These are phyloP conservation scores for Loriculus beryllinus DNA, from an alignment of 2,797 vertebrate species.

Conservation along the genomic window DNA sequence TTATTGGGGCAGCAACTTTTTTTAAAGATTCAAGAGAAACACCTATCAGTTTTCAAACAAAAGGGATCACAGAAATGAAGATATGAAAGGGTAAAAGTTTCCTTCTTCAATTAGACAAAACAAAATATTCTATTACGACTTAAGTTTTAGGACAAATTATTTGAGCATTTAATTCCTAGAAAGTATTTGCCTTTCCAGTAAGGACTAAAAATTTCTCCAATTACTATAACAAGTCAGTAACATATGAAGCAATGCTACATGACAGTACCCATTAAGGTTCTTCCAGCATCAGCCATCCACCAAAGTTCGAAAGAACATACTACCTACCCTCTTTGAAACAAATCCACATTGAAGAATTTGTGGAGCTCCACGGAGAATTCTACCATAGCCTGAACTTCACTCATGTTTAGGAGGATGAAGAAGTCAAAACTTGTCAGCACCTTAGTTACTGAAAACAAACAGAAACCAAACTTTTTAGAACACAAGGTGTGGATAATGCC, in stretches of 20 bases:
- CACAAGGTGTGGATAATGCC: background rate
- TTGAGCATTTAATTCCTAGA: background rate
- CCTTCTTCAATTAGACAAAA: background rate
- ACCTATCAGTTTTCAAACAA: background rate
- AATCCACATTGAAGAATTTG: conserved; percentile 99
- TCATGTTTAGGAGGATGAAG: conserved; percentile 88
- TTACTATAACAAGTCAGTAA: background rate
- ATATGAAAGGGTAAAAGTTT: background rate
- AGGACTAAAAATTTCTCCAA: background rate
- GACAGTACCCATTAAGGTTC: background rate
- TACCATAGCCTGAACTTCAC: conserved; percentile 95
- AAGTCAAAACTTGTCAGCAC: conserved; percentile 80
- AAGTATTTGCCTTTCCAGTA: background rate
- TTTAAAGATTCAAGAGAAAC: background rate
- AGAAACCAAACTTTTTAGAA: conserved; percentile 43
- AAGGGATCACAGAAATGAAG: background rate
- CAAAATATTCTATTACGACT: background rate
- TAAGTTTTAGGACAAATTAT: background rate
- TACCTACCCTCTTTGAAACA: conserved; percentile 97
- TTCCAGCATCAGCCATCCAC: background rate
- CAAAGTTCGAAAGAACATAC: background rate
- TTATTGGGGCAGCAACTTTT: background rate
- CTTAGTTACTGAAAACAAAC: conserved; percentile 72
- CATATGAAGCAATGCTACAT: background rate
- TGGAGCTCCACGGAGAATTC: conserved; percentile 99